Base-by-base conservation (phyloP, 2,888 invertebrate species). In the Lacanobia wlatinum region DNA sequence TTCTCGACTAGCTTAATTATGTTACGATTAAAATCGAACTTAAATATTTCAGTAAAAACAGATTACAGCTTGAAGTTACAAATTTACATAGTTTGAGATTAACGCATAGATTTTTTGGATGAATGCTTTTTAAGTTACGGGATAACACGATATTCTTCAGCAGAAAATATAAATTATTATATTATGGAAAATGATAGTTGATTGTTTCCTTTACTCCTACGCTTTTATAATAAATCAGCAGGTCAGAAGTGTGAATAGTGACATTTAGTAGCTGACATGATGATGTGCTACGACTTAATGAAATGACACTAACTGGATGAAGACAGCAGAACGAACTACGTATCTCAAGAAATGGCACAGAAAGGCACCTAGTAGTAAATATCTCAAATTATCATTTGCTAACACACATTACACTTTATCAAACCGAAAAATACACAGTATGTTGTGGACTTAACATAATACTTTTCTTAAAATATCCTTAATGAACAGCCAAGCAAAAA, bases 171-270 rank as follows among this genome's bases (percentile, higher is more conserved):
- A n/a, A 18, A n/a, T 34, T 46, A 48, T 28, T 5, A 64, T 56
- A 56, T 18, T 56, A 16, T 10, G 7, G 16, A 4, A 21, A 18
- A 21, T 21, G 3, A 63, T 10, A 55, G n/a, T 23, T 40, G 61
- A 8, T 73, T 3, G 46, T 72, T 63, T 60, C 23, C 6, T 60
- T 71, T 23, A 23, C 38, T 21, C 18, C 34, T 55, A 48, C 6
- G n/a, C 34, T 21, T 21, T 43, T 67, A 43, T 65, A 52, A 38
- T 28, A 52, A 50, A 65, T 1, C 2, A 48, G 18, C 18, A 48
- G 18, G 5, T 18, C 1, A 18, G 48, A 0, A 6, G 48, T 12
- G n/a, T 2, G 43, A 34, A 34, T 34, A 6, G 34, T 34, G 34
- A 34, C 43, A 2, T 43, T 43, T 43, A 12, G 43, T 43, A 2